Evolutionary conservation across 2,888 invertebrate species (phyloP).

Genomic region (Idaea dimidiata): DNA sequence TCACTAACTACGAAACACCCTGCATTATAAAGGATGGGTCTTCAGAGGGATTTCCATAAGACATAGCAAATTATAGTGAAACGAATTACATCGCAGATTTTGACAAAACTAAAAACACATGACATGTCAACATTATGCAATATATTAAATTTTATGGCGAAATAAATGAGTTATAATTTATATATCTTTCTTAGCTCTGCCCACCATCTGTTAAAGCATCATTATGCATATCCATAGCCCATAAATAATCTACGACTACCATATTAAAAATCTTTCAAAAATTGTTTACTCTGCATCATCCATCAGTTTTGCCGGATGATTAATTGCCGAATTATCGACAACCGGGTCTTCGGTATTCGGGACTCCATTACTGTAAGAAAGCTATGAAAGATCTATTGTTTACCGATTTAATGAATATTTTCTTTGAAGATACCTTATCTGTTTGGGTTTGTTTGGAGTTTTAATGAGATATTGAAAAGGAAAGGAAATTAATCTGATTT

Average conservation of each 20-base stretch:
- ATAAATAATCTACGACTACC: constrained; percentile 1
- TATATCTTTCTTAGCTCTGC: no score
- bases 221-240: not conserved
- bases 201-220: not conserved
- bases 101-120: no score
- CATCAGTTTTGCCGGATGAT: constrained; percentile 30
- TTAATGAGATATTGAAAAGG: not conserved
- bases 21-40: no score
- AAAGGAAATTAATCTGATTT: not conserved
- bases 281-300: constrained; percentile 31
- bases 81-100: no score
- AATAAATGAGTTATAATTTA: no score
- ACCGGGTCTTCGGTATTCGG: constrained; percentile 15
- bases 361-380: constrained; percentile 31
- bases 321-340: constrained; percentile 35
- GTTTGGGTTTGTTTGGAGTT: not conserved
- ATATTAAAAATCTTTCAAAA: constrained; percentile 30
- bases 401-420: constrained; percentile 28
- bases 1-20: no score
- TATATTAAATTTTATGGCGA: no score
- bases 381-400: constrained; percentile 25
- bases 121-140: no score
- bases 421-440: not conserved
- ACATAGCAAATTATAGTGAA: no score
- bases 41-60: no score